Conservation (phyloP, 2,888 invertebrate genomes). For the Drosophila siamana region DNA sequence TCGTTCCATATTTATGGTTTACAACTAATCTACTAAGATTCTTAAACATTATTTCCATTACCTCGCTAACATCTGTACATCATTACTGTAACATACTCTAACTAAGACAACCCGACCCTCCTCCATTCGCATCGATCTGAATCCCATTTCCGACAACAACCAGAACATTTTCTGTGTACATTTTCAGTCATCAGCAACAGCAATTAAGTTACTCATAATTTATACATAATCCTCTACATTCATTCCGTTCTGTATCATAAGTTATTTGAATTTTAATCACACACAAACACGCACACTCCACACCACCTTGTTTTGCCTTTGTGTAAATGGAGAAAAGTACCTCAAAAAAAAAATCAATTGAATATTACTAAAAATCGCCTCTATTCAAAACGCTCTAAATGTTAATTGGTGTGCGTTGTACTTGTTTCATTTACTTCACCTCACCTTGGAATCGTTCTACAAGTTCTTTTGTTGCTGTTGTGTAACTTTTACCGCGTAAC, state of each 20-base stretch:
- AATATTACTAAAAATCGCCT: conserved; percentile 38
- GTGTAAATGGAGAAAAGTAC: conserved; percentile 48
- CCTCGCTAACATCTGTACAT: conserved; percentile 9
- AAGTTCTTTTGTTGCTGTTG: conserved; percentile 22
- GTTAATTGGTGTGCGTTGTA: conserved; percentile 79
- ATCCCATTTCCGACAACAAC: neutral
- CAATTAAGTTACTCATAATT: conserved; percentile 3
- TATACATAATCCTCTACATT: neutral
- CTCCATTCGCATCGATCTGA: neutral
- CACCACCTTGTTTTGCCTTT: conserved; percentile 25
- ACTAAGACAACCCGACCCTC: neutral
- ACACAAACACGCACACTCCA: conserved; percentile 1
- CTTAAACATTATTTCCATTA: conserved; percentile 50
- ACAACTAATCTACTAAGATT: conserved; percentile 62
- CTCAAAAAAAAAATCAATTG: conserved; percentile 3
- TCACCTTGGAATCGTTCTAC: conserved; percentile 24
- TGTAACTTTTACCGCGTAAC: conserved; percentile 19
- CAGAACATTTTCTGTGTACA: conserved; percentile 37
- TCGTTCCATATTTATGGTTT: conserved; percentile 60
- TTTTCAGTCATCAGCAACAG: conserved; percentile 22
- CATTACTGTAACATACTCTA: conserved; percentile 39
- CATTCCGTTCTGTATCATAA: conserved; percentile 27
- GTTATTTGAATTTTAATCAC: conserved; percentile 18
- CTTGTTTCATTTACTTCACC: conserved; percentile 56
- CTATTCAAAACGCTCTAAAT: conserved; percentile 65